Base-by-base conservation (phyloP, 2,797 vertebrate species). In the Acipenser oxyrinchus region DNA sequence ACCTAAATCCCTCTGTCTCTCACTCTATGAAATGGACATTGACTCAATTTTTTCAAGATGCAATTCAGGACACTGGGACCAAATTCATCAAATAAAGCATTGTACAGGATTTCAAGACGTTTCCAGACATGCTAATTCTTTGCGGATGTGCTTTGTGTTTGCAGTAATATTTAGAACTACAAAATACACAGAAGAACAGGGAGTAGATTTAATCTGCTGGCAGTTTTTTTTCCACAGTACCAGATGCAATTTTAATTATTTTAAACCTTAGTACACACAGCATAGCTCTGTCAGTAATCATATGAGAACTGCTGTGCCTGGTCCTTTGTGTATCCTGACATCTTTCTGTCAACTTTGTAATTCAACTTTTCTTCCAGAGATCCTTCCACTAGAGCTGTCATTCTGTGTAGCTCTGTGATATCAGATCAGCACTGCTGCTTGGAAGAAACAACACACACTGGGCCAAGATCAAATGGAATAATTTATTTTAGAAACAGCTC, bases 391-490 rank as follows among this genome's bases (percentile, higher is more conserved):
- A 13, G 11, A 8, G 13, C 48, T 18, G 65, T 6, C 18, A 48
- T 48, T 49, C 23, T 5, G 51, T 9, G 37, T 15, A 49, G 51
- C 52, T 6, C 13, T 58, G 37, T 50, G 10, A 23, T 53, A 6
- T 12, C 1, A 60, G 58, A 51, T 51, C 48, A 48, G 58, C n/a
- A 37, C 57, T 60, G 23, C 69, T 48, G n/a, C n/a, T 51, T 62
- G 10, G 49, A 60, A 23, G 48, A 53, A 50, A 67, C 53, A 57
- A 53, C 62, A 9, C 9, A n/a, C 15, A 11, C 7, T 2, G 8
- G 6, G 48, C 52, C 55, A 12, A 67, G 62, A 71, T 71, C 70
- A 71, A 71, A 51, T 48, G 49, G 66, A 71, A 71, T 71, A 48
- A 68, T 71, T 71, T 63, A 68, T 68, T 37, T 37, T 37, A 10